phyloP scores from a whole-genome alignment of 2,888 invertebrate species.

The Eupelmus urozonus region DNA sequence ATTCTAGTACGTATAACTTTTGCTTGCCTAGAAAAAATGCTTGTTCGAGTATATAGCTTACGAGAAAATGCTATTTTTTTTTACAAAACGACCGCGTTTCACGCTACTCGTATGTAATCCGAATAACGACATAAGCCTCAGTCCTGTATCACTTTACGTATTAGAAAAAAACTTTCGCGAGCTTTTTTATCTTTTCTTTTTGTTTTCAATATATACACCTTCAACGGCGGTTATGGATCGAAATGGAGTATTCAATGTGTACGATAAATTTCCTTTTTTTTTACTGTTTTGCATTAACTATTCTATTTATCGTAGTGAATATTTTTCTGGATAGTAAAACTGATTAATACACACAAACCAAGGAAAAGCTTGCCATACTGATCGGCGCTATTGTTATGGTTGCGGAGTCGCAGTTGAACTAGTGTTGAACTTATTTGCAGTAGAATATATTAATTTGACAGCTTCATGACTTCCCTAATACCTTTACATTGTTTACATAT shows the following conservation, averaged over 20 bases:
- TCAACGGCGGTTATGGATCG: conserved; percentile 37
- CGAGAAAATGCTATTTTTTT: conserved; percentile 41
- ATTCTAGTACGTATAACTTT: conserved; percentile 44
- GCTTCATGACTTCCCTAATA: conserved; percentile 73
- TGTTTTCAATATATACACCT: conserved; percentile 11
- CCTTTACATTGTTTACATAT: conserved; percentile 57
- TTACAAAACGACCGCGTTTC: conserved; percentile 43
- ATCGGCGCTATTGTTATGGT: conserved; percentile 75
- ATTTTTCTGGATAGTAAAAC: conserved; percentile 24
- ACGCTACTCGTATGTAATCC: conserved; percentile 48
- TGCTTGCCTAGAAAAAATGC: conserved; percentile 58
- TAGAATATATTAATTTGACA: conserved; percentile 77
- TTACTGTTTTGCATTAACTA: conserved; percentile 17
- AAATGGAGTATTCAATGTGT: conserved; percentile 35
- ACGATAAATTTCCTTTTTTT: conserved; percentile 1
- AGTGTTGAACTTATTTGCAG: conserved; percentile 78
- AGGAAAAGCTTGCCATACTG: conserved; percentile 58
- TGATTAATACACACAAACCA: conserved; percentile 46
- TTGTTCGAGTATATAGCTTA: conserved; percentile 55
- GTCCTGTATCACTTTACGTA: conserved; percentile 38
- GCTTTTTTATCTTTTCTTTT: conserved; percentile 47
- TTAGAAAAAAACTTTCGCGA: conserved; percentile 34
- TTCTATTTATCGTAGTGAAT: conserved; percentile 20
- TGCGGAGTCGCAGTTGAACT: conserved; percentile 77
- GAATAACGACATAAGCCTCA: conserved; percentile 47